Evolutionary conservation across 1,140 invertebrate genomes (phyloP).

Genomic region (Tetragnatha versicolor): DNA sequence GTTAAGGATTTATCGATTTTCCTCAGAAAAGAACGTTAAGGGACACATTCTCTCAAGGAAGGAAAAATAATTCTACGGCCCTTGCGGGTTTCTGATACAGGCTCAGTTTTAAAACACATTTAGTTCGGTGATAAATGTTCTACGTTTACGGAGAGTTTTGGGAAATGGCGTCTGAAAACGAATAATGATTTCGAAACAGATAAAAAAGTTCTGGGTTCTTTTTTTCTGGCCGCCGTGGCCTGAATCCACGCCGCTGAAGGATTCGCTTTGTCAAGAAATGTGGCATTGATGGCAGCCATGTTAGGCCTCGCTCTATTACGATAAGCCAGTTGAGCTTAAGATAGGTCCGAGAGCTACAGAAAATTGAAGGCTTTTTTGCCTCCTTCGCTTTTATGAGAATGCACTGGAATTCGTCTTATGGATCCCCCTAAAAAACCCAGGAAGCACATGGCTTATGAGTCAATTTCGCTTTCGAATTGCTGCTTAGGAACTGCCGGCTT

Average conservation of each 20-base stretch:
- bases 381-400: neutral
- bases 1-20: too few relatives aligned
- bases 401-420: constrained; percentile 13
- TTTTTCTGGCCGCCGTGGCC: neutral
- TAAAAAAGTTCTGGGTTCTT: neutral
- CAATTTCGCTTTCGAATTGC: constrained; percentile 5
- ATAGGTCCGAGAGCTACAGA: constrained; percentile 10
- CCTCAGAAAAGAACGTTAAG: too few relatives aligned
- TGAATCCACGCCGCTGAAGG: neutral
- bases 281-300: constrained; percentile 28
- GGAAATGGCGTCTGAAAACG: neutral
- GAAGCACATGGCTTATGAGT: constrained; percentile 14
- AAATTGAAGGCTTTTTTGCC: constrained; percentile 30
- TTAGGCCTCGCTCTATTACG: constrained; percentile 37
- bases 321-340: constrained; percentile 17
- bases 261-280: constrained; percentile 27
- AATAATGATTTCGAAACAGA: constrained; percentile 15
- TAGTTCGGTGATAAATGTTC: constrained; percentile 16
- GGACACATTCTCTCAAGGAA: too few relatives aligned
- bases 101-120: constrained; percentile 34
- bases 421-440: neutral
- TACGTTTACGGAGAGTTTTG: neutral
- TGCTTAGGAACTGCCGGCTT: too few relatives aligned
- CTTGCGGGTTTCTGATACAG: constrained; percentile 1
- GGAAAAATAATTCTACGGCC: too few relatives aligned